Evolutionary conservation across 2,113 vertebrate species (phyloP), one percentile per base, ranked within the genome.

Genomic region (Diadophis punctatus): DNA sequence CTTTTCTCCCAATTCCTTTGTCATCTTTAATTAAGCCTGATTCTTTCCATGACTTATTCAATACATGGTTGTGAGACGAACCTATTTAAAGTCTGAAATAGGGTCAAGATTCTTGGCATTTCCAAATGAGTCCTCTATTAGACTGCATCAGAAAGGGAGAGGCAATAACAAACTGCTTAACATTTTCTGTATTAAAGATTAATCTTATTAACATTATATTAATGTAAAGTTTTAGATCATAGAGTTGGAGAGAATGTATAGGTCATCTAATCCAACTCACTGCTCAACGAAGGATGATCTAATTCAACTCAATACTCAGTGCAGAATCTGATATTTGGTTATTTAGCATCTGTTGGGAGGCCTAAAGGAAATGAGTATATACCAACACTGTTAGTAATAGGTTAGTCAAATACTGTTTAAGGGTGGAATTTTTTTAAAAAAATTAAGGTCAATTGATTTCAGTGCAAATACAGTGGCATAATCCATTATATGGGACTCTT

Each of bases 1-100:
- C 90, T 93, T 80, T 95, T 94, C 95, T 90, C 80, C 93, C 95
- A 96, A 96, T 97, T 97, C 97, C 97, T 97, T 96, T 97, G 93
- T 96, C 95, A 95, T 88, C 95, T 96, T 90, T 96, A 94, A 92
- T 96, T 94, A 49, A 34, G 43, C 93, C 88, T 96, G 93, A 95
- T 94, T 94, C 92, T 46, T 3, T 93, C 89, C 92, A 89, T 95
- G 95, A 95, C 86, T 95, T 94, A 95, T 92, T 97, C 93, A 96
- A 96, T 91, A 94, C 86, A 85, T 58, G 94, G 91, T 49, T 96
- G 53, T 97, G 96, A 96, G 96, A 91, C 88, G 87, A 2, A 95
- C 84, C 92, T 96, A 94, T 97, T 96, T 96, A 90, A 94, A 97
- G 49, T 84, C 93, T 8, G 94, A 94, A 95, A 97, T 96, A 68